Conservation (phyloP, 2,797 vertebrate genomes). For the Danio aesculapii region DNA sequence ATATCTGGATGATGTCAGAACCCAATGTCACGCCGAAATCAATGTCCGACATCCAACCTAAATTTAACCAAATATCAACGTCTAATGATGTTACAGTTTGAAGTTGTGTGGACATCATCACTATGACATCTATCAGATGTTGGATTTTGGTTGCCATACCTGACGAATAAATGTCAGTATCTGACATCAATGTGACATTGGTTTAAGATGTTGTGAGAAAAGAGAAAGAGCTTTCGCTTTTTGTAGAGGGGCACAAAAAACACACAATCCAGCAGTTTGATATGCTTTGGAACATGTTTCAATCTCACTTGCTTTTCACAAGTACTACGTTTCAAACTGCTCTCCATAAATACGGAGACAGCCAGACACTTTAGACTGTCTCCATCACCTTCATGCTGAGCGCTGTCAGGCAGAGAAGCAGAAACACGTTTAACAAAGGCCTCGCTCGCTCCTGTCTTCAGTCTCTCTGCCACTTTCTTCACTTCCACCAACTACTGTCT, state of each 20-base stretch:
- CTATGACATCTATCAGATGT: too few relatives aligned
- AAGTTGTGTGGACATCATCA: too few relatives aligned
- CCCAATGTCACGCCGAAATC: too few relatives aligned
- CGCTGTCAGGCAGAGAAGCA: slow-evolving; percentile 50
- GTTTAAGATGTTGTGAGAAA: too few relatives aligned
- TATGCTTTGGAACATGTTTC: slow-evolving; percentile 1
- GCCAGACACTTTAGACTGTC: slow-evolving; percentile 28
- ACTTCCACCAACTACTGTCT: slow-evolving; percentile 41
- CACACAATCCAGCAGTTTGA: slow-evolving; percentile 21
- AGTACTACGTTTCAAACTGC: slow-evolving; percentile 20
- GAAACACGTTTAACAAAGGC: slow-evolving; percentile 45
- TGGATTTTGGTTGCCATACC: too few relatives aligned
- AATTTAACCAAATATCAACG: too few relatives aligned
- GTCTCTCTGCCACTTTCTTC: slow-evolving; percentile 29
- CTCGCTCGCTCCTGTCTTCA: slow-evolving; percentile 20
- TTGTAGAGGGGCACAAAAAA: slow-evolving; percentile 6
- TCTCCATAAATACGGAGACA: slow-evolving; percentile 11
- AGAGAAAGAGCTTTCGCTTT: slow-evolving; percentile 30
- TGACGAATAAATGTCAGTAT: too few relatives aligned
- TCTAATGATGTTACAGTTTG: too few relatives aligned
- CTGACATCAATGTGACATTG: too few relatives aligned
- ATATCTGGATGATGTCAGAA: too few relatives aligned
- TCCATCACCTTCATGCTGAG: slow-evolving; percentile 44
- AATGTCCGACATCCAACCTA: too few relatives aligned
- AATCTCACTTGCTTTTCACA: slow-evolving; percentile 31